Evolutionary conservation across 2,113 vertebrate species (phyloP), one percentile per base, ranked within the genome.

Genomic region (Labeo rohita): DNA sequence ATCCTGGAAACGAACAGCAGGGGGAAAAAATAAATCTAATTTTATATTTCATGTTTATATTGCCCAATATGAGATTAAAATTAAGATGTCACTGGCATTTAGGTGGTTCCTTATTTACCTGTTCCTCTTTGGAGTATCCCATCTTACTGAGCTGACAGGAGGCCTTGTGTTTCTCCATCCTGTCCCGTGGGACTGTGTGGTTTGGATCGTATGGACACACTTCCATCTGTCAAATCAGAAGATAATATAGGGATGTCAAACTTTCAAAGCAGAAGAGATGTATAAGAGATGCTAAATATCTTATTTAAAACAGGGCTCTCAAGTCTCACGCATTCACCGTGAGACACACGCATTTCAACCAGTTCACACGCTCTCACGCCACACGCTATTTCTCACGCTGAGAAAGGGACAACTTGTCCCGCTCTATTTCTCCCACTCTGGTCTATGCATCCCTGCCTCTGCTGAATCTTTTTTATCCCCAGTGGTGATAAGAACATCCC

Each of bases 121-220:
- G 94, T 80, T 99, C 98, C 86, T 97, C 94, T 5, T 93, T 91
- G 0, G 95, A 93, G 89, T 99, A 99, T 43, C 95, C 96, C 93
- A 97, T 93, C 86, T 91, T 94, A 12, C 90, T 92, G 65, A 96
- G 94, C 63, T 91, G 92, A 85, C 98, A 99, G 3, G 93, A 94
- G 3, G 90, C 86, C 77, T 94, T 91, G 89, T 99, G 98, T 87
- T 91, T 96, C 85, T 96, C 95, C 92, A 99, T 91, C 85, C 94
- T 96, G 1, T 95, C 91, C 5, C 87, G 90, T 0, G 96, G 96
- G 50, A 98, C 95, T 12, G 90, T 95, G 92, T 98, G 98, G 84
- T 95, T 90, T 15, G 88, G 88, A 85, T 99, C 96, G 36, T 95
- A 96, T 0, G 97, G 97, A 43, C 98, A 99, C 47, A 91, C 87